Base-by-base conservation (phyloP, 2,113 vertebrate species). In the Albula glossodonta region DNA sequence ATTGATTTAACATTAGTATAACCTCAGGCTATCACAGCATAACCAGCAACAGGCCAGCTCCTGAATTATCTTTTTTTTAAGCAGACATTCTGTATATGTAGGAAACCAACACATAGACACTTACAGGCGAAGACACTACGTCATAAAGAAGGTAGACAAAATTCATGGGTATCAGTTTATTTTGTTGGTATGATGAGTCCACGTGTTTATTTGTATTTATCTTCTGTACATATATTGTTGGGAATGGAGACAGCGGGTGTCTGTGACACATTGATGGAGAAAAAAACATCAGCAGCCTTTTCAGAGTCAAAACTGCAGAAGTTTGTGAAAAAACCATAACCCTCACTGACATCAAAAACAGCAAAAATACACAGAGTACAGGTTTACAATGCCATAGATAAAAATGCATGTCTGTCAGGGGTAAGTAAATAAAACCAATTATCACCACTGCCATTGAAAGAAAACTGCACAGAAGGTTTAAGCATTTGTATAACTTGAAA, bases 1-100 rank as follows among this genome's bases (percentile, higher is more conserved):
- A 87, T 66, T 57, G 83, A 84, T 87, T 80, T 80, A 66, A 81
- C 78, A 87, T 84, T 77, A 74, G 78, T 49, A 52, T 84, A 51
- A 63, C 86, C 77, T 70, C 60, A 52, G 82, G 86, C 51, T 53
- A 81, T 7, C 41, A 31, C 17, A 22, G n/a, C 78, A 50, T 19
- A 57, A 70, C 78, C 6, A 80, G 56, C 41, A 22, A 81, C 79
- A 81, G 49, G 9, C 78, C 56, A 51, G 52, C 41, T 80, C 80
- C 19, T 50, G 78, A 25, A 85, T 80, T 63, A 77, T 60, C 84
- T 0, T 41, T 79, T 70, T 63, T 80, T 63, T 41, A 56, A 80
- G 48, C 84, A 52, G 41, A 63, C 53, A 60, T 50, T 48, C 17
- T 66, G 19, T 51, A 17, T 74, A 9, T 74, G 25, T 51, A 19